Evolutionary conservation across 2,113 vertebrate species (phyloP), one percentile per base, ranked within the genome.

Genomic region (Phylloscopus trochiloides): DNA sequence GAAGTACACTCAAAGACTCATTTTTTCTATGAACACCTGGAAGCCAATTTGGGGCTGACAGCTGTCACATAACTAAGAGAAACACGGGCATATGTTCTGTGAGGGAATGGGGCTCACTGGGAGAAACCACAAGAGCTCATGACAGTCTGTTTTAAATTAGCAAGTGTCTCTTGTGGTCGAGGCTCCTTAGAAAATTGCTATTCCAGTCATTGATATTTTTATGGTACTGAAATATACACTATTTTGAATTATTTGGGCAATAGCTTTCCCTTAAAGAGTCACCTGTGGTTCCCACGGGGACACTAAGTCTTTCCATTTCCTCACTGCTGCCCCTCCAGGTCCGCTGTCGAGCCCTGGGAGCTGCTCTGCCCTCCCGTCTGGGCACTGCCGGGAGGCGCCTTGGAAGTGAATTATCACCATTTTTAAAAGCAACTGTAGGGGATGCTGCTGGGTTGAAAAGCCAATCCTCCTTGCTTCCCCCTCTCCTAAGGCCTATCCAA

Each of bases 361-460:
- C n/a, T 52, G 65, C 43, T 25, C 58, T 78, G 45, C 22, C 19
- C 62, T 47, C 8, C 36, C 1, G 4, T 1, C 50, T 19, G 34
- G 36, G 26, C 9, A 42, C 6, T 0, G 0, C 25, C 2, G 3
- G 5, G 42, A 80, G 38, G 9, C 0, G 14, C 40, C 55, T 78
- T 51, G 36, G 5, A 12, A 74, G 3, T 18, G 51, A 80, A 48
- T 26, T 24, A 19, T 36, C 25, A 38, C 11, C 38, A 3, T 72
- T 71, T 50, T 32, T 10, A 42, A 72, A 87, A 82, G 13, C 28
- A 91, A 7, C 93, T 80, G 79, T 12, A 96, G 94, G 82, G 81
- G 93, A 38, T 91, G 92, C 92, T 96, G 92, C 66, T 4, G 71
- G 38, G 73, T 82, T 55, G 90, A 87, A 75, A 85, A 54, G 0